Base-by-base conservation (phyloP, 2,888 invertebrate species). In the Octodonta nipae region DNA sequence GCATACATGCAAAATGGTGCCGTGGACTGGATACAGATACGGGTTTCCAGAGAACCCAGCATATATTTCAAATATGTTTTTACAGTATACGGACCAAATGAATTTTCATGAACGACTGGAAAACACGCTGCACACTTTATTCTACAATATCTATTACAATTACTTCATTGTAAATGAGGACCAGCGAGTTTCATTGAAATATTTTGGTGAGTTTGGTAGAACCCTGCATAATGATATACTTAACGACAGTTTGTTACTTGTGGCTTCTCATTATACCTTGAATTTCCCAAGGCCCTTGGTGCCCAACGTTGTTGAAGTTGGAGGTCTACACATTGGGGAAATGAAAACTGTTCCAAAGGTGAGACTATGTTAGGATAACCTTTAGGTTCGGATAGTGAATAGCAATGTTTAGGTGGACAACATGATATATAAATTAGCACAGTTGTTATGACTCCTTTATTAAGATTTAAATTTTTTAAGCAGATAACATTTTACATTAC, bases 261-360 rank as follows among this genome's bases (percentile, higher is more conserved):
- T 65, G 13, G 68, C 70, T 40, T 60, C 63, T 4, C 64, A 68
- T 47, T 54, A 60, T 40, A 55, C 56, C 25, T 43, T 66, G 32
- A 65, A 63, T 32, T 56, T 60, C 10, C 59, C 65, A 8, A 52
- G 58, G 38, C 63, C 64, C 1, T 36, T 61, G 24, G 61, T 63
- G 17, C 68, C 69, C 1, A 57, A 57, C 8, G 52, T 66, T 7
- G 55, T 69, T 10, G 68, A 70, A 53, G 61, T 70, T 7, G 68
- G 66, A 17, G 70, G 70, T 13, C 55, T 69, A 31, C 67, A 70
- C 64, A 64, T 58, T 11, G 52, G 57, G 33, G 52, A 58, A 22
- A 52, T 37, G 8, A 40, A 36, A 11, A 28, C 28, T 28, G 10
- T 41, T 20, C 36, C 41, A 24, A 25, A 32, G 33, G 41, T 41